A percentile compares a stretch with the other conserved stretches of the same genome.
phyloP scores from a whole-genome alignment of 1,140 invertebrate species.

The Drosophila pachea region DNA sequence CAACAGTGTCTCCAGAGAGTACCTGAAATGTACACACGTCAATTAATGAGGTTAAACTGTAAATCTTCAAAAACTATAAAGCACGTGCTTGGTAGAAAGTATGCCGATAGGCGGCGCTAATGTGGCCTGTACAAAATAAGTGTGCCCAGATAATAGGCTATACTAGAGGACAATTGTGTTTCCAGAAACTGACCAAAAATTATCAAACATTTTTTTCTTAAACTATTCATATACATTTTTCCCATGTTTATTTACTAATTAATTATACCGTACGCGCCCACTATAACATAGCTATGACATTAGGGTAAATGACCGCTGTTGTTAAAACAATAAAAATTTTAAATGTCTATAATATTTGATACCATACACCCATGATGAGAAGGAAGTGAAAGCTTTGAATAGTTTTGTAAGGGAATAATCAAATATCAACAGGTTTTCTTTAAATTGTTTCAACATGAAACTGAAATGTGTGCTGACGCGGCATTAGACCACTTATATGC shows the following conservation, averaged over 20 bases:
- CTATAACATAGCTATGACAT: too few species aligned
- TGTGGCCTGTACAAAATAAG: not conserved
- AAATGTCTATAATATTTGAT: too few species aligned
- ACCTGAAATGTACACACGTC: constrained; percentile 81
- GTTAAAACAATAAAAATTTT: too few species aligned
- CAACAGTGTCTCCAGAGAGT: constrained; percentile 92
- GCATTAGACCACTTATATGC: constrained; percentile 21
- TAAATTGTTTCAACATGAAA: constrained; percentile 30
- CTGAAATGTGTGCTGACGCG: constrained; percentile 36
- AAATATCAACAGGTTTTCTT: constrained; percentile 58
- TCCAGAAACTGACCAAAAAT: not conserved
- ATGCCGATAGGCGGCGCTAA: constrained; percentile 32
- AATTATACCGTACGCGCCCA: not conserved
- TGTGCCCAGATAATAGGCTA: constrained; percentile 1
- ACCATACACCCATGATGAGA: constrained; percentile 2
- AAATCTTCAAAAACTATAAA: constrained; percentile 13
- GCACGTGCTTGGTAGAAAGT: constrained; percentile 24
- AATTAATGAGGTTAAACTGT: constrained; percentile 60
- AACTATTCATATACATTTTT: not conserved
- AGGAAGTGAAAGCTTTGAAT: constrained; percentile 30
- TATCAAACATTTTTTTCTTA: not conserved
- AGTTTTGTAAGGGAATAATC: constrained; percentile 2
- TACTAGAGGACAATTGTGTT: not conserved
- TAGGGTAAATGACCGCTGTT: too few species aligned
- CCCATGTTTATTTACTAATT: not conserved